Percentiles rank a stretch among this genome's conserved stretches.
Evolutionary conservation across 2,113 vertebrate species (phyloP).

Genomic region (Sphaerodactylus townsendi): DNA sequence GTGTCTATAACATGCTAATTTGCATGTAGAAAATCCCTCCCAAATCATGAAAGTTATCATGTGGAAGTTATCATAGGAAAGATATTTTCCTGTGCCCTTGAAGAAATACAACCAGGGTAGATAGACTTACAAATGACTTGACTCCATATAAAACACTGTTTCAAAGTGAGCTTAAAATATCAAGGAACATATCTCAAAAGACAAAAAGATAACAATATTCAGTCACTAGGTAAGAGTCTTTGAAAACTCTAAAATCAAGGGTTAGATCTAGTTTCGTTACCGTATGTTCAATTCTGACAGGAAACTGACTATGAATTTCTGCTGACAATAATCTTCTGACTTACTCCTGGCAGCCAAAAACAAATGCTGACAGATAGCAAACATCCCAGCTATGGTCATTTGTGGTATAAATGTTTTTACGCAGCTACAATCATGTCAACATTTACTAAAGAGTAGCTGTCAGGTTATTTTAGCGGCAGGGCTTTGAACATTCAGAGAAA

Average conservation of each 20-base stretch:
- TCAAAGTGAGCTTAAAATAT: background rate
- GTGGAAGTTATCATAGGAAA: too few species aligned
- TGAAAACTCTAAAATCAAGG: background rate
- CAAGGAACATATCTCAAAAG: background rate
- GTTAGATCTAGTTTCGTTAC: background rate
- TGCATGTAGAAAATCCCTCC: too few species aligned
- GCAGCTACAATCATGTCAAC: slow-evolving; percentile 20
- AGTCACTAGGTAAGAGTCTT: background rate
- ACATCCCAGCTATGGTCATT: background rate
- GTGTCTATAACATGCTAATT: too few species aligned
- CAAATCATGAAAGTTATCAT: too few species aligned
- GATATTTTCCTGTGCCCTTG: too few species aligned
- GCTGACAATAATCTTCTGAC: slow-evolving; percentile 1
- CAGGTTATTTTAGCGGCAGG: background rate
- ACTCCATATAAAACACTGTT: too few species aligned
- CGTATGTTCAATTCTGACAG: background rate
- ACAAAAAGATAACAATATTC: background rate
- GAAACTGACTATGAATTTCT: slow-evolving; percentile 15
- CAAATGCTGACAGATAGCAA: background rate
- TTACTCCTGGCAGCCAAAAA: background rate
- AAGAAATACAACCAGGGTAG: too few species aligned
- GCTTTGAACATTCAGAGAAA: slow-evolving; percentile 45
- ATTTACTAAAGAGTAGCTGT: background rate
- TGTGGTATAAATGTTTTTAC: slow-evolving; percentile 24
- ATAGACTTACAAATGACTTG: too few species aligned